Conservation (phyloP, 2,797 vertebrate species). For the Pseudopleuronectes americanus region DNA sequence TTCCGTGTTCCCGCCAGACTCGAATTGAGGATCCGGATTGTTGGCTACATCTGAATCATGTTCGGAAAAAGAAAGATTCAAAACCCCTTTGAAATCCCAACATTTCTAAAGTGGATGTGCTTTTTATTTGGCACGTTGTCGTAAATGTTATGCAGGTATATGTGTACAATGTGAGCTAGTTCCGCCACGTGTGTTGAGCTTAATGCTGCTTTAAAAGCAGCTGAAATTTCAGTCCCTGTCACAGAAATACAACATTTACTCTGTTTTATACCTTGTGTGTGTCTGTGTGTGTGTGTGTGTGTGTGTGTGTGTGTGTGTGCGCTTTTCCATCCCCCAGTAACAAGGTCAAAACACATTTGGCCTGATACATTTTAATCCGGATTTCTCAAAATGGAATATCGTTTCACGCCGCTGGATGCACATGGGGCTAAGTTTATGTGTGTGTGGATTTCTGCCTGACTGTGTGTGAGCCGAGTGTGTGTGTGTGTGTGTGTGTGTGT, state of each 20-base stretch:
- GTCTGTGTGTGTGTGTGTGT: no score
- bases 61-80: constrained; percentile 18
- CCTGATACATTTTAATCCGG: constrained; percentile 82
- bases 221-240: constrained; percentile 16
- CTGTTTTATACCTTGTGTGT: constrained; percentile 42
- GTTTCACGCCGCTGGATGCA: constrained; percentile 78
- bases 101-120: constrained; percentile 29
- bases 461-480: constrained; percentile 6
- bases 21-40: constrained; percentile 44
- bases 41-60: constrained; percentile 50
- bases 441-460: constrained; percentile 34
- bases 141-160: constrained; percentile 38
- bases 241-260: constrained; percentile 11
- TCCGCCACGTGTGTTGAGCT: constrained; percentile 20
- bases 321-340: constrained; percentile 69
- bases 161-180: constrained; percentile 40
- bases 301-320: constrained; percentile 8
- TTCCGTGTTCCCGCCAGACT: constrained; percentile 37
- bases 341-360: constrained; percentile 83
- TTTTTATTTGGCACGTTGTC: constrained; percentile 39
- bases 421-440: constrained; percentile 60
- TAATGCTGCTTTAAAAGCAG: constrained; percentile 39
- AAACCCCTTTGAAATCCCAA: constrained; percentile 46
- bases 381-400: constrained; percentile 84
- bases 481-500: constrained; percentile 13